Conservation (phyloP, 2,888 invertebrate genomes). For the Drosophila merina region DNA sequence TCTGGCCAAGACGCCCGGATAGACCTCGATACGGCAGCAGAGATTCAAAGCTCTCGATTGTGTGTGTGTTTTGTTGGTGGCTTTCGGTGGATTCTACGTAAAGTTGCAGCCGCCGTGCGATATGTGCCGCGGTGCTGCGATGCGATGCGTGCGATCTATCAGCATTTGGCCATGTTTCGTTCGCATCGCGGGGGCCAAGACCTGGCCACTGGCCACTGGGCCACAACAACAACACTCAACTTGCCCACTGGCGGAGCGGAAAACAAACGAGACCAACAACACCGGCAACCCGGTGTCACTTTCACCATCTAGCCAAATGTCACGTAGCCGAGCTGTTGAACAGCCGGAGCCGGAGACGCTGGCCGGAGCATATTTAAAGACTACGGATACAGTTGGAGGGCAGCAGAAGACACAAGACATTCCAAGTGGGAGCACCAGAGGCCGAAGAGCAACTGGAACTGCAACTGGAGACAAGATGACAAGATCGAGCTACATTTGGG, state of each 20-base stretch:
- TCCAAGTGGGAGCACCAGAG: constrained; percentile 68
- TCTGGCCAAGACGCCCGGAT: constrained; percentile 34
- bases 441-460: constrained; percentile 53
- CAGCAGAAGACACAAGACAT: constrained; percentile 74
- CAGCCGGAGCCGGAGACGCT: constrained; percentile 25
- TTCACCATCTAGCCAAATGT: constrained; percentile 66
- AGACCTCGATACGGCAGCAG: constrained; percentile 37
- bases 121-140: constrained; percentile 51
- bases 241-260: constrained; percentile 30
- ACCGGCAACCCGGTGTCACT: constrained; percentile 42
- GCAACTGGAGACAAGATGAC: constrained; percentile 77
- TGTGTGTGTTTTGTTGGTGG: constrained; percentile 18
- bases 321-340: constrained; percentile 64
- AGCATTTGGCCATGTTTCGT: constrained; percentile 71
- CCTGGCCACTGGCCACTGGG: too few species aligned
- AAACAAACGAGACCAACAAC: constrained; percentile 9
- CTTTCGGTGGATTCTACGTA: constrained; percentile 56
- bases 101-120: constrained; percentile 60
- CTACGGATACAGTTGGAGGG: constrained; percentile 59
- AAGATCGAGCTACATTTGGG: constrained; percentile 75
- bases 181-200: constrained; percentile 54
- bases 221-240: constrained; percentile 14
- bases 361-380: constrained; percentile 79
- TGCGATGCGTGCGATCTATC: constrained; percentile 69
- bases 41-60: constrained; percentile 37